Evolutionary conservation across 2,113 vertebrate genomes (phyloP).

Genomic region (Jacana jacana): DNA sequence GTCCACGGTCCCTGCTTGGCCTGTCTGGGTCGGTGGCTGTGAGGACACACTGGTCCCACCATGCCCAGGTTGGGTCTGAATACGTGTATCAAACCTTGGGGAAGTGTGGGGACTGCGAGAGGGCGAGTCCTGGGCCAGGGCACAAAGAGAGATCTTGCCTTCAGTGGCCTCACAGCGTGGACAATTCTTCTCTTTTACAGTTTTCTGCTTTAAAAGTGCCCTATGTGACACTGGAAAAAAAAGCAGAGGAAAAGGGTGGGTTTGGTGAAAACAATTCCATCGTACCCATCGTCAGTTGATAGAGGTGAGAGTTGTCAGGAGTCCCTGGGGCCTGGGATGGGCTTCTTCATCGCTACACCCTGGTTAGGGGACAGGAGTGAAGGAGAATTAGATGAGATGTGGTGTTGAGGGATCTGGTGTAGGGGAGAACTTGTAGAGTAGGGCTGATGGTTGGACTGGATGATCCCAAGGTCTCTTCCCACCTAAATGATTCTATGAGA

Average conservation of each 20-base stretch:
- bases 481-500: no score
- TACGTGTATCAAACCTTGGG: neutral
- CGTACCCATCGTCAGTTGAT: rapidly evolving
- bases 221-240: rapidly evolving
- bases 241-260: neutral
- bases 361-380: rapidly evolving
- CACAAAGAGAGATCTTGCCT: no score
- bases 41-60: neutral
- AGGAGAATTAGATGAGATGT: no score
- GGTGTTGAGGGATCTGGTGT: no score
- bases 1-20: rapidly evolving
- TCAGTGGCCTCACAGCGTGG: rapidly evolving
- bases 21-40: neutral
- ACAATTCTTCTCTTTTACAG: rapidly evolving
- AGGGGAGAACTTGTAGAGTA: no score
- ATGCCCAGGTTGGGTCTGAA: rapidly evolving
- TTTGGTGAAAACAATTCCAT: neutral
- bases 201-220: rapidly evolving
- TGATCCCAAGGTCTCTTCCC: no score
- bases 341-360: rapidly evolving
- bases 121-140: neutral
- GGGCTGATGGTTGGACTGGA: no score
- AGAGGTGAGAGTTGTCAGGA: rapidly evolving
- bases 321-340: neutral
- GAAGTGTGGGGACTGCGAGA: rapidly evolving